Evolutionary conservation across 2,113 vertebrate genomes (phyloP).

Genomic region (Cacatua alba): DNA sequence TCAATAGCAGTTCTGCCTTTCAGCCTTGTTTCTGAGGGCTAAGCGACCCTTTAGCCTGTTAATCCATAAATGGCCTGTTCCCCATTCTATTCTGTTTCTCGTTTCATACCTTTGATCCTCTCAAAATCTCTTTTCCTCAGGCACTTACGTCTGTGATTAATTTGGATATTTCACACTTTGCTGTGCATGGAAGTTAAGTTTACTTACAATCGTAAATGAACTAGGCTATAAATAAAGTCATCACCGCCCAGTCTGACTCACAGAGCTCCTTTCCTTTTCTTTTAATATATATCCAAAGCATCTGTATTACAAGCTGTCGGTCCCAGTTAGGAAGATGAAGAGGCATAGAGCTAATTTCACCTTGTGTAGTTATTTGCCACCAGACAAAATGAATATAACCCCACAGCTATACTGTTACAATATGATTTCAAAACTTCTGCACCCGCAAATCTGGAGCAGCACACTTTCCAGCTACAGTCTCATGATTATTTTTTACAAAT

Average conservation of each 20-base stretch:
- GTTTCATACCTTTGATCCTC: conserved; percentile 9
- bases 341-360: neutral
- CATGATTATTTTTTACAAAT: neutral
- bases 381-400: neutral
- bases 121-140: conserved; percentile 16
- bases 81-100: neutral
- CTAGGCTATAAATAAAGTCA: conserved; percentile 35
- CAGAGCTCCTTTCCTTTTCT: neutral
- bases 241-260: neutral
- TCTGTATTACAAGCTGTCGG: neutral
- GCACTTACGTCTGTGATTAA: neutral
- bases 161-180: conserved; percentile 48
- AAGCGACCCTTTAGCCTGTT: neutral
- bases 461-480: neutral
- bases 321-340: neutral
- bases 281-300: neutral
- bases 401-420: neutral
- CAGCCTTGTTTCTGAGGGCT: conserved; percentile 9
- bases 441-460: neutral
- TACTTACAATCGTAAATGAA: conserved; percentile 15
- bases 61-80: neutral
- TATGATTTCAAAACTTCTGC: neutral
- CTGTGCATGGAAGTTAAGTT: conserved; percentile 20
- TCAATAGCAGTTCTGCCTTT: conserved; percentile 24
- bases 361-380: neutral